These are phyloP conservation scores for Myotis planiceps DNA, from an alignment of 2,797 vertebrate genomes.

Conservation along the genomic window DNA sequence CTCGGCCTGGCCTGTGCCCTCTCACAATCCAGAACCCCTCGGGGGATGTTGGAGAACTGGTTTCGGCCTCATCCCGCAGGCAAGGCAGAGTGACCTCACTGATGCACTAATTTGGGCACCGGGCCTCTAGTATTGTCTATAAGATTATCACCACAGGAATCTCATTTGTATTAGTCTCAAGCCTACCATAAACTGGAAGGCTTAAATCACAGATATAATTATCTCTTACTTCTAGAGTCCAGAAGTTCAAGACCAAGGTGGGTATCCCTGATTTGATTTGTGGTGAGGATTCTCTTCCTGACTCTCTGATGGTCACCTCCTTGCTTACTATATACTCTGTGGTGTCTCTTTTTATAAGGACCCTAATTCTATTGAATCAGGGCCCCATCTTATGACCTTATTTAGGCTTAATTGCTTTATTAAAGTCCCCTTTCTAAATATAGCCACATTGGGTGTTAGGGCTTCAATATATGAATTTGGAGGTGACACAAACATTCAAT, in stretches of 20 bases:
- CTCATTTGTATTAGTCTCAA: accelerated
- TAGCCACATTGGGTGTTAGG: accelerated
- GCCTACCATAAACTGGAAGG: accelerated
- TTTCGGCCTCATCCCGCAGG: too few species aligned
- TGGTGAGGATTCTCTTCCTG: background rate
- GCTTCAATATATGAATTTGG: background rate
- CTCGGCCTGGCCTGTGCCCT: too few species aligned
- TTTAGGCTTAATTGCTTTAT: background rate
- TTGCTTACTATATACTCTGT: background rate
- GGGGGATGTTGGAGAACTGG: too few species aligned
- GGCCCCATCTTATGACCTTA: background rate
- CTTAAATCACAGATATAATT: too few species aligned
- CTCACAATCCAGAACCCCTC: too few species aligned
- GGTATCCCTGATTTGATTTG: background rate
- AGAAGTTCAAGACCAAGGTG: background rate
- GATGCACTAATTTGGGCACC: too few species aligned
- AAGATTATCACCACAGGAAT: accelerated
- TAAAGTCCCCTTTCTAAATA: background rate
- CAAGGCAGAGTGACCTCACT: too few species aligned
- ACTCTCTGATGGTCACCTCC: accelerated
- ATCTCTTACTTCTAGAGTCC: background rate
- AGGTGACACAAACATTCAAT: background rate
- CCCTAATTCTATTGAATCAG: background rate
- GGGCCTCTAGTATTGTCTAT: too few species aligned
- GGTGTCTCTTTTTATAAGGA: background rate